Conservation (phyloP, 2,797 vertebrate genomes). For the Gambusia yucatana region DNA sequence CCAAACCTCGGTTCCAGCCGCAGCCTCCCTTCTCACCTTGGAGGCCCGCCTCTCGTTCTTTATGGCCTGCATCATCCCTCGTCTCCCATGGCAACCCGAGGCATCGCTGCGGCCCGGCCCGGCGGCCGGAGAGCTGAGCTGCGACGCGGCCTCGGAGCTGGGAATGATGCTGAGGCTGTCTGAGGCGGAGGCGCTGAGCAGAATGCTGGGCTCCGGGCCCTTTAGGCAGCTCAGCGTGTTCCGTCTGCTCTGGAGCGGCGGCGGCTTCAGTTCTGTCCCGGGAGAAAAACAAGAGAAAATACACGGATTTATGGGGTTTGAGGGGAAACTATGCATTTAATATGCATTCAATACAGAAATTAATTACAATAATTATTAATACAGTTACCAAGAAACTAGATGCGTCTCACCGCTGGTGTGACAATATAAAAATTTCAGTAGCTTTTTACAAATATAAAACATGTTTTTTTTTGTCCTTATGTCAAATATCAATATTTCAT, state of each 20-base stretch:
- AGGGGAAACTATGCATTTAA: neutral
- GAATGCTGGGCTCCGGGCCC: constrained; percentile 60
- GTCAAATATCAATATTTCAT: too few species aligned
- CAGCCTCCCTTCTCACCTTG: constrained; percentile 78
- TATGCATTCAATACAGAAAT: too few species aligned
- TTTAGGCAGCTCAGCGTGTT: constrained; percentile 87
- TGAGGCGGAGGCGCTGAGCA: constrained; percentile 66
- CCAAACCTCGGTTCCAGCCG: neutral
- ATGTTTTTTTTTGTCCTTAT: too few species aligned
- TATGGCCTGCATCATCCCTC: constrained; percentile 98
- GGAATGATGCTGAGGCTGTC: constrained; percentile 87
- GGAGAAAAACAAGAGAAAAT: neutral
- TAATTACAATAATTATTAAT: neutral
- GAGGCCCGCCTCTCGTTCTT: constrained; percentile 96
- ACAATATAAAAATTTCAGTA: neutral
- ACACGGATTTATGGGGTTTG: neutral
- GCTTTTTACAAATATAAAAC: constrained; percentile 1
- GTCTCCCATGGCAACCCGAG: constrained; percentile 81
- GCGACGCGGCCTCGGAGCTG: constrained; percentile 85
- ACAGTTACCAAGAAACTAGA: neutral
- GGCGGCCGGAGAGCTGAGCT: constrained; percentile 86
- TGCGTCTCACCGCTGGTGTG: neutral
- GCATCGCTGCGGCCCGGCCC: constrained; percentile 76
- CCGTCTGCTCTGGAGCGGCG: constrained; percentile 75
- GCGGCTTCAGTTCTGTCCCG: constrained; percentile 60